These are phyloP conservation scores for Colletes latitarsis DNA, from an alignment of 1,140 invertebrate genomes.

Conservation along the genomic window DNA sequence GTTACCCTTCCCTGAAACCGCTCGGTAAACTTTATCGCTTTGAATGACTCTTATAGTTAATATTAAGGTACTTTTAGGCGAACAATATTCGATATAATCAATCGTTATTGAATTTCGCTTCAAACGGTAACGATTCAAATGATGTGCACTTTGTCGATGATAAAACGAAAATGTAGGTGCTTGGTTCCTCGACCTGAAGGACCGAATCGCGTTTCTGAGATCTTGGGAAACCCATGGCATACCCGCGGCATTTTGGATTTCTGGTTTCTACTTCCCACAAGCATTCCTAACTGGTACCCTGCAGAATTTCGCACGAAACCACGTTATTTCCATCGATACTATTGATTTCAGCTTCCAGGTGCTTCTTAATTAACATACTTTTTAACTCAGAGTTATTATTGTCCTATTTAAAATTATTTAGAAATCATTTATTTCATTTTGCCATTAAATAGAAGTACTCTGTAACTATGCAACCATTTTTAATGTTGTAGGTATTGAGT, in stretches of 20 bases:
- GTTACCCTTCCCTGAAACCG: slow-evolving; percentile 92
- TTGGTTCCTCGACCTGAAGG: slow-evolving; percentile 84
- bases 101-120: background rate
- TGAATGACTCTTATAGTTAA: background rate
- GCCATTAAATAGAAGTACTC: background rate
- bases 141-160: too few species aligned
- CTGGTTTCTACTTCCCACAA: slow-evolving; percentile 93
- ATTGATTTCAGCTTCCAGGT: slow-evolving; percentile 89
- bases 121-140: too few species aligned
- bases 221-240: slow-evolving; percentile 87
- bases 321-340: slow-evolving; percentile 89
- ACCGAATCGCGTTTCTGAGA: slow-evolving; percentile 84
- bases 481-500: slow-evolving; percentile 77
- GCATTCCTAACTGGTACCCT: slow-evolving; percentile 91
- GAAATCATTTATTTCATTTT: too few species aligned
- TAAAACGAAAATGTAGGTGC: slow-evolving; percentile 75
- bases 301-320: slow-evolving; percentile 91
- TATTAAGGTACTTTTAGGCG: background rate
- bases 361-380: slow-evolving; percentile 19
- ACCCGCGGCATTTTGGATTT: slow-evolving; percentile 91
- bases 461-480: slow-evolving; percentile 13
- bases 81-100: background rate
- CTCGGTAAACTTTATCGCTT: slow-evolving; percentile 81
- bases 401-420: too few species aligned
- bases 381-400: background rate